Evolutionary conservation across 1,140 invertebrate species (phyloP), one percentile per base, ranked within the genome.

Genomic region (Kradibia gibbosae): DNA sequence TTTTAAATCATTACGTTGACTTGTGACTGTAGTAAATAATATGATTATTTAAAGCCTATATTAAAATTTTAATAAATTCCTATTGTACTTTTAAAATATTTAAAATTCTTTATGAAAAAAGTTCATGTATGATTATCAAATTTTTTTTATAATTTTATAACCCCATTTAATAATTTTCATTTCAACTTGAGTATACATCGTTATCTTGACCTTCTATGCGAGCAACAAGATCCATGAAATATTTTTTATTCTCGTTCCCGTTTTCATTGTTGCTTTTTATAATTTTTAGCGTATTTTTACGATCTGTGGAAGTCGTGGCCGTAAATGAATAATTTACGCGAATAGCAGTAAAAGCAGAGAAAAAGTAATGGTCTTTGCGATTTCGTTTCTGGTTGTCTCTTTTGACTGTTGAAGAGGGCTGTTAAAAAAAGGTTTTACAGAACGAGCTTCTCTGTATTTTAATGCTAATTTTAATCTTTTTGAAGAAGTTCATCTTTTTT

Each of bases 201-300:
- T 31, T 31, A 73, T 45, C 45, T 75, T 22, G 50, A 76, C 39
- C 57, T 62, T 75, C 28, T 31, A 34, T 62, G 42, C 5, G 22
- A 78, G 39, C 45, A 45, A 67, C 76, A 78, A 78, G 76, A 65
- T 53, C 39, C 65, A 70, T 31, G 57, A 67, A n/a, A 45, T 31
- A 60, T 60, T 71, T 48, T 34, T 60, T 60, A 20, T 36, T 20
- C 1, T 17, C 28, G 53, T 62, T 60, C 10, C 17, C 34, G 13
- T 71, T 71, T 71, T 50, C 65, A 78, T 78, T 62, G 78, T 80
- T 60, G 39, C 50, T 80, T 80, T 80, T 73, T 60, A 73, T 73
- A 80, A 80, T 80, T 57, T 80, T 72, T 80, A 80, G 31, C 31
- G 70, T 62, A 48, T 36, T 53, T 78, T 70, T 78, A 67, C 36